Percentiles rank a stretch among this genome's conserved stretches.
Evolutionary conservation across 1,140 invertebrate species (phyloP).

Genomic region (Drosophila auraria): DNA sequence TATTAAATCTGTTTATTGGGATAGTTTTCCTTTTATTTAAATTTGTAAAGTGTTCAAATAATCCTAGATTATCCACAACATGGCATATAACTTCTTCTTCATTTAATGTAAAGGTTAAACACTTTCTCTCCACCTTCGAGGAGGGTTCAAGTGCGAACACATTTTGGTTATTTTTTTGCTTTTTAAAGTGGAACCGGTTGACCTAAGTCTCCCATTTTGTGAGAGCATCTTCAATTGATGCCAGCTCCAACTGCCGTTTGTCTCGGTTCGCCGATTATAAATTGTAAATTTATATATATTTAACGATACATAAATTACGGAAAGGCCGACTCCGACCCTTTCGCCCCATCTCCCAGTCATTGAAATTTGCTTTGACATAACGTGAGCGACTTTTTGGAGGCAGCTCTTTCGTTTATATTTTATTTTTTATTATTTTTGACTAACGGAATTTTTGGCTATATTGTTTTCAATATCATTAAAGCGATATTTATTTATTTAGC

Average conservation of each 20-base stretch:
- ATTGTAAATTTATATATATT: slow-evolving; percentile 46
- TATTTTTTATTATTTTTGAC: slow-evolving; percentile 29
- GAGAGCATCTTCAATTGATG: slow-evolving; percentile 42
- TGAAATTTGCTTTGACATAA: slow-evolving; percentile 48
- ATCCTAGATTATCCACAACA: too few species aligned
- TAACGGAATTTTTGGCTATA: slow-evolving; percentile 46
- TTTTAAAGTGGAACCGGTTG: slow-evolving; percentile 44
- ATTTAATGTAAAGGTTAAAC: slow-evolving; percentile 9
- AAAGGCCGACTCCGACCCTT: slow-evolving; percentile 4
- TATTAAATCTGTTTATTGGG: too few species aligned
- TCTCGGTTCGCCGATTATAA: slow-evolving; percentile 43
- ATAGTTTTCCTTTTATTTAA: too few species aligned
- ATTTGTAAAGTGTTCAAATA: too few species aligned
- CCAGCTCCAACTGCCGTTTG: slow-evolving; percentile 1
- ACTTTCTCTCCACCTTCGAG: slow-evolving; percentile 71
- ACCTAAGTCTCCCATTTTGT: slow-evolving; percentile 17
- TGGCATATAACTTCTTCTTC: too few species aligned
- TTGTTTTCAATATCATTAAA: slow-evolving; percentile 63
- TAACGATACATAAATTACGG: slow-evolving; percentile 51
- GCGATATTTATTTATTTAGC: slow-evolving; percentile 54
- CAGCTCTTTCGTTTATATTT: slow-evolving; percentile 37
- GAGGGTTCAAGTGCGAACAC: slow-evolving; percentile 67
- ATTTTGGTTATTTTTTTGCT: neutral
- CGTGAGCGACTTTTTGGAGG: slow-evolving; percentile 54
- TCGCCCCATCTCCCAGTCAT: slow-evolving; percentile 4